Evolutionary conservation across 2,113 vertebrate species (phyloP).

Genomic region (Centropus unirufus): DNA sequence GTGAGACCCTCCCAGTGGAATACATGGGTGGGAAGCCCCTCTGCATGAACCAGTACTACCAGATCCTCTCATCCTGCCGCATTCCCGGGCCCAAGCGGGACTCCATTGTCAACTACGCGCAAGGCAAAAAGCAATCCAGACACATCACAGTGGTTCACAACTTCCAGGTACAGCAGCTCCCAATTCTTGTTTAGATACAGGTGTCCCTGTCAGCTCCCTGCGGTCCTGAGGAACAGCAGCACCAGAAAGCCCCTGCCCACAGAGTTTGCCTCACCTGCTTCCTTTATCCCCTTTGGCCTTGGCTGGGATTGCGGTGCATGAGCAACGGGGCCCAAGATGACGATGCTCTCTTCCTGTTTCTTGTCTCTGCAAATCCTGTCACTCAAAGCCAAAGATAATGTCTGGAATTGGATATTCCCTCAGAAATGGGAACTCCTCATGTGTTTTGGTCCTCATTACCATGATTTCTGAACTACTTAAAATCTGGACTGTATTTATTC

Average conservation of each 20-base stretch:
- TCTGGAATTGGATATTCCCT: not conserved
- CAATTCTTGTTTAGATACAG: not conserved
- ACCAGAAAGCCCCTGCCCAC: not conserved
- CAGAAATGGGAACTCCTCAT: not conserved
- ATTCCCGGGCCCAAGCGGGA: conserved; percentile 92
- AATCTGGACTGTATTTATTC: not conserved
- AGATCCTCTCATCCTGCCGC: conserved; percentile 94
- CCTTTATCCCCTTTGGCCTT: not conserved
- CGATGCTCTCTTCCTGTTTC: not conserved
- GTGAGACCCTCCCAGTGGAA: conserved; percentile 89
- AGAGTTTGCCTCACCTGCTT: not conserved
- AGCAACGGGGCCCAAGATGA: not conserved
- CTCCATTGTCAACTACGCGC: conserved; percentile 83
- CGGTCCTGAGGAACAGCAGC: not conserved
- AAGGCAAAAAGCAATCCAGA: conserved; percentile 79
- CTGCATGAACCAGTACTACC: conserved; percentile 98
- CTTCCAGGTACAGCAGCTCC: conserved; percentile 85
- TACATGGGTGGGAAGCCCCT: conserved; percentile 88
- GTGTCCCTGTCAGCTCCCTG: not conserved
- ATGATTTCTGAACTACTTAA: not conserved
- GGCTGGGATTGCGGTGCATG: not conserved
- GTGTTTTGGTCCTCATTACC: not conserved
- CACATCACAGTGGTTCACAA: conserved; percentile 97
- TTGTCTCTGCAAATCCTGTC: not conserved
- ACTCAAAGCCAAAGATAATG: not conserved